Percentiles rank a stretch among this genome's conserved stretches.
These are phyloP conservation scores for Baccha elongata DNA, from an alignment of 2,888 invertebrate species.

Conservation along the genomic window DNA sequence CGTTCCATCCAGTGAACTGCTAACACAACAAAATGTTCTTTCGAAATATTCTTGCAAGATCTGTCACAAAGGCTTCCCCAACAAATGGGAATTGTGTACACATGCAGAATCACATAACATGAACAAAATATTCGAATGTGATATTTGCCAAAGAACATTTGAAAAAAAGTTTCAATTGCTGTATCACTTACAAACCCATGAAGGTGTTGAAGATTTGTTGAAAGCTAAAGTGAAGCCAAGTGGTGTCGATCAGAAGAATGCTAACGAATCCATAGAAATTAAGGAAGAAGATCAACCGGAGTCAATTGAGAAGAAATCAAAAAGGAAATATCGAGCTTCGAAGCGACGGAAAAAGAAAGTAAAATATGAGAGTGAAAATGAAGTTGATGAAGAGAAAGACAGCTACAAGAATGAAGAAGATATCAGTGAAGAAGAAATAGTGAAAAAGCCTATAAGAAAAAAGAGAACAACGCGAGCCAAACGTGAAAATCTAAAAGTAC, in stretches of 20 bases:
- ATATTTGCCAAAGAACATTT: slow-evolving; percentile 69
- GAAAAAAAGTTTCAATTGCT: slow-evolving; percentile 73
- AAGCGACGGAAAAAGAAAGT: slow-evolving; percentile 45
- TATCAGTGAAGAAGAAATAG: slow-evolving; percentile 14
- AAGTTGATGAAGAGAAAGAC: slow-evolving; percentile 4
- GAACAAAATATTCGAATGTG: slow-evolving; percentile 70
- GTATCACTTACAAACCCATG: slow-evolving; percentile 73
- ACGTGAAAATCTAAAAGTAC: slow-evolving; percentile 57
- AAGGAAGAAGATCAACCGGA: neutral
- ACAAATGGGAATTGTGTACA: slow-evolving; percentile 70
- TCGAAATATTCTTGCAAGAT: slow-evolving; percentile 68
- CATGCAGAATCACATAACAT: slow-evolving; percentile 67
- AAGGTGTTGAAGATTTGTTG: slow-evolving; percentile 58
- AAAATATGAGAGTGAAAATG: neutral
- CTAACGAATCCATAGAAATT: neutral
- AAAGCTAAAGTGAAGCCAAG: slow-evolving; percentile 55
- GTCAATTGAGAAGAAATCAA: slow-evolving; percentile 11
- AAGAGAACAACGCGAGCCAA: slow-evolving; percentile 33
- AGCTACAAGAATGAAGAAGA: slow-evolving; percentile 25
- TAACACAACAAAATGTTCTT: neutral
- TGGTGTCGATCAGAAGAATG: neutral
- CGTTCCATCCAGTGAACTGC: neutral
- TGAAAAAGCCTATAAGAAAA: neutral
- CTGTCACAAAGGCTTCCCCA: slow-evolving; percentile 72
- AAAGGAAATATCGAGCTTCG: slow-evolving; percentile 14